phyloP scores from a whole-genome alignment of 2,797 vertebrate genomes.

The Pempheris klunzingeri region DNA sequence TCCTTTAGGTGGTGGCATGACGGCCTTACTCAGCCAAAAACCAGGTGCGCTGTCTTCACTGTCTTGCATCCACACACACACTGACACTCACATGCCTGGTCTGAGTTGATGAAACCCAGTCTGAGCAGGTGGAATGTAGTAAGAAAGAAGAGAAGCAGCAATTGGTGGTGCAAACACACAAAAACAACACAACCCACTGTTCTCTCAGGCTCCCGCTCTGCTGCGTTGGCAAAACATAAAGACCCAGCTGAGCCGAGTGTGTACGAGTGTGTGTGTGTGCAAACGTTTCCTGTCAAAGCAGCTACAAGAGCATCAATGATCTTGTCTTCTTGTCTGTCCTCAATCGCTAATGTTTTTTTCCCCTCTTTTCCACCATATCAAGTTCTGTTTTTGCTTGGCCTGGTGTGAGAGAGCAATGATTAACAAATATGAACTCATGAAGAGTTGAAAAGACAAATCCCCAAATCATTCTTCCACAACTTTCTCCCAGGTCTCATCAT shows the following conservation, averaged over 20 bases:
- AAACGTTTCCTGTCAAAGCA: conserved; percentile 38
- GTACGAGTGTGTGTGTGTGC: conserved; percentile 7
- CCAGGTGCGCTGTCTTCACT: conserved; percentile 17
- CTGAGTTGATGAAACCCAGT: conserved; percentile 36
- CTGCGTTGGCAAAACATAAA: conserved; percentile 62
- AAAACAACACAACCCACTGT: conserved; percentile 24
- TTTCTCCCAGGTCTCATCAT: background rate
- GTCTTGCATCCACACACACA: background rate
- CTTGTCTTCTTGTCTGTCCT: conserved; percentile 4
- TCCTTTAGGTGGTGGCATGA: background rate
- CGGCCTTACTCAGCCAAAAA: conserved; percentile 26
- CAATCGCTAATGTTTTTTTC: background rate
- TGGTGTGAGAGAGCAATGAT: conserved; percentile 4
- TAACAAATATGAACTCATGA: background rate
- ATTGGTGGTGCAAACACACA: conserved; percentile 15
- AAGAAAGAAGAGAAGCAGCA: conserved; percentile 40
- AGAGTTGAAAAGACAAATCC: background rate
- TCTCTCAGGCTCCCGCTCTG: conserved; percentile 42
- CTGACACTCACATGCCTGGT: background rate
- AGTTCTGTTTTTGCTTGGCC: background rate
- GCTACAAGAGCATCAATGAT: conserved; percentile 22
- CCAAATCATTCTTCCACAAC: conserved; percentile 5
- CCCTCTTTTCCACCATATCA: background rate
- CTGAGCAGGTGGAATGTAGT: conserved; percentile 38
- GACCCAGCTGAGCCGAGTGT: conserved; percentile 35